Evolutionary conservation across 2,113 vertebrate genomes (phyloP).

Genomic region (Puffinus mauretanicus): DNA sequence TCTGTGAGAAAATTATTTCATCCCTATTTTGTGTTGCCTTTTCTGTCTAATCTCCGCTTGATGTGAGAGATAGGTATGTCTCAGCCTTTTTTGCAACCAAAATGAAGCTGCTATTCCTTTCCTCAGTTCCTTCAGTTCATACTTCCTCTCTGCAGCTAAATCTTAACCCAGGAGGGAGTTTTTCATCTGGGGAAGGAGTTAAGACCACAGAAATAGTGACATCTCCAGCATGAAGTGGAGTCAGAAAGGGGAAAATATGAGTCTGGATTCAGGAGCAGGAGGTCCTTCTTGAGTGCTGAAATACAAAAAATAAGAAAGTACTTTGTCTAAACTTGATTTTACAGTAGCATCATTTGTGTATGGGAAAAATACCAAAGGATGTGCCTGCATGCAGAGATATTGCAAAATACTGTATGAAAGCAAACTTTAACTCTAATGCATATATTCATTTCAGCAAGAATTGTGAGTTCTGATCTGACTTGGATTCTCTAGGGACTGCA

Average conservation of each 20-base stretch:
- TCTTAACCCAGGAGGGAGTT: not conserved
- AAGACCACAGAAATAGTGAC: not conserved
- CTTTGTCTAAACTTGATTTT: not conserved
- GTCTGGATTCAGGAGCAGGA: not conserved
- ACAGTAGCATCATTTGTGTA: not conserved
- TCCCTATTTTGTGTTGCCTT: not conserved
- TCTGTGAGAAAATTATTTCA: not conserved
- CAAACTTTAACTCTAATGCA: not conserved
- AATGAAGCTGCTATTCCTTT: not conserved
- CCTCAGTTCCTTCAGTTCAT: not conserved
- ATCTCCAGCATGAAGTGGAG: not conserved
- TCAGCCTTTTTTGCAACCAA: not conserved
- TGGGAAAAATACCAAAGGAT: not conserved
- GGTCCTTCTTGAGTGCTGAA: not conserved
- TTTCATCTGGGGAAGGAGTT: not conserved
- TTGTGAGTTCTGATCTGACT: not conserved
- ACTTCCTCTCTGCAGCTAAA: not conserved
- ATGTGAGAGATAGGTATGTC: not conserved
- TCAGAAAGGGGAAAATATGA: not conserved
- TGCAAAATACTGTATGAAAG: not conserved
- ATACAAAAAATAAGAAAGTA: not conserved
- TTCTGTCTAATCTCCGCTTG: constrained; percentile 9
- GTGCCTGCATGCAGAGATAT: not conserved
- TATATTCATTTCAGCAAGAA: not conserved
- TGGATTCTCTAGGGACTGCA: not conserved